These are phyloP conservation scores for Encarsia formosa DNA, from an alignment of 2,888 invertebrate species.

Conservation along the genomic window DNA sequence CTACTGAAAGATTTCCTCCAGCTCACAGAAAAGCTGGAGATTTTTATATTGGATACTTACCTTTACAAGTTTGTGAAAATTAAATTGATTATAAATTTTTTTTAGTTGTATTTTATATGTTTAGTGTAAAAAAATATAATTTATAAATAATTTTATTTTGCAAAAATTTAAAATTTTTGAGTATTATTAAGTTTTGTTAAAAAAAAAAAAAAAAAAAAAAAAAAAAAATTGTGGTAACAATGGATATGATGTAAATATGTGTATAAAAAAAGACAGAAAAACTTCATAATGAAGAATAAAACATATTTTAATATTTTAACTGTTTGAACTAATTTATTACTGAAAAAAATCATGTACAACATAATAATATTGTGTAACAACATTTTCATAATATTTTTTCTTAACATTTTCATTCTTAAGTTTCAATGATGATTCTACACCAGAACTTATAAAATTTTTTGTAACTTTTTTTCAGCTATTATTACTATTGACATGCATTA, in stretches of 20 bases:
- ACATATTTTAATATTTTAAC: slow-evolving; percentile 20
- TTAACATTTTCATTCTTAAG: slow-evolving; percentile 19
- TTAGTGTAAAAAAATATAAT: no score
- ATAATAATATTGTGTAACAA: slow-evolving; percentile 16
- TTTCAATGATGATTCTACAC: slow-evolving; percentile 17
- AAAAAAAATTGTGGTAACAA: no score
- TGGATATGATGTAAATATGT: slow-evolving; percentile 24
- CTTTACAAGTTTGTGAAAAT: slow-evolving; percentile 9
- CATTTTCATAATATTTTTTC: slow-evolving; percentile 18
- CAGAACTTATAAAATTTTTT: slow-evolving; percentile 17
- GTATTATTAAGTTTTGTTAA: no score
- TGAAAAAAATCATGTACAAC: slow-evolving; percentile 22
- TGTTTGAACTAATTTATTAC: slow-evolving; percentile 22
- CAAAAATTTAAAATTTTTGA: no score
- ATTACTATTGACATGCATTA: slow-evolving; percentile 19
- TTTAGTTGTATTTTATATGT: background rate
- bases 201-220: no score
- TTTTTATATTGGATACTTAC: slow-evolving; percentile 42
- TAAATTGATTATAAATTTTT: background rate
- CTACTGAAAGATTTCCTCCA: slow-evolving; percentile 43
- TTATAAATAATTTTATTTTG: background rate
- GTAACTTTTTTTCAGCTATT: slow-evolving; percentile 7
- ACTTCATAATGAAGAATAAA: slow-evolving; percentile 14
- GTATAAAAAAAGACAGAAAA: slow-evolving; percentile 4
- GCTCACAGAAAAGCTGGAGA: slow-evolving; percentile 38